Conservation (phyloP, 2,113 vertebrate genomes). For the Ammodytes marinus region DNA sequence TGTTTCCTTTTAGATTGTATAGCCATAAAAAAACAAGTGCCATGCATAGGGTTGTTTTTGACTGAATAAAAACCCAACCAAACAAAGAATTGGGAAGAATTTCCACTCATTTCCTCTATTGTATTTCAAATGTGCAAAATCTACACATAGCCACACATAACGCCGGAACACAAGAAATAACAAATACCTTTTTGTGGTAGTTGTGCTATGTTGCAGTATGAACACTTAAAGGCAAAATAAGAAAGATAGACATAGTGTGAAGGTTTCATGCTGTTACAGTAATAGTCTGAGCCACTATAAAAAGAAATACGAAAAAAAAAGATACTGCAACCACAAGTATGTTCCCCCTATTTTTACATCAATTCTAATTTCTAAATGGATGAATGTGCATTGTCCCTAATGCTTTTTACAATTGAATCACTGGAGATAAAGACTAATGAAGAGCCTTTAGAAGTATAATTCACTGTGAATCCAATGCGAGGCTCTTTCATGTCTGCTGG, state of each 20-base stretch:
- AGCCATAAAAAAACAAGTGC: neutral
- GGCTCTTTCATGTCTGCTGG: slow-evolving; percentile 11
- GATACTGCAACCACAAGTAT: neutral
- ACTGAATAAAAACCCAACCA: neutral
- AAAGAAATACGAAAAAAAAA: neutral
- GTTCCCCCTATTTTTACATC: neutral
- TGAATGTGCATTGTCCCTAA: neutral
- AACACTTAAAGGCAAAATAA: neutral
- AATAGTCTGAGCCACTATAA: neutral
- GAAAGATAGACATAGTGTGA: neutral
- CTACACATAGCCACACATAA: neutral
- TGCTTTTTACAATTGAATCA: slow-evolving; percentile 14
- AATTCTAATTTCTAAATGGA: neutral
- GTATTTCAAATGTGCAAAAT: neutral
- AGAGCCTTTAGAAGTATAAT: slow-evolving; percentile 18
- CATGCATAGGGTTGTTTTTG: neutral
- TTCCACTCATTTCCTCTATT: neutral
- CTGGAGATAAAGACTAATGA: neutral
- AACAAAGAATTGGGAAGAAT: neutral
- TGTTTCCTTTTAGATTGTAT: neutral
- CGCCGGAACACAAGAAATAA: neutral
- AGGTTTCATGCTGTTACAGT: neutral
- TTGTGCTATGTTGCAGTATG: neutral
- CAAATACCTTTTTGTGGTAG: neutral
- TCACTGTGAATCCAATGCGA: slow-evolving; percentile 16